phyloP scores from a whole-genome alignment of 2,797 vertebrate species.

The Kryptopterus vitreolus region DNA sequence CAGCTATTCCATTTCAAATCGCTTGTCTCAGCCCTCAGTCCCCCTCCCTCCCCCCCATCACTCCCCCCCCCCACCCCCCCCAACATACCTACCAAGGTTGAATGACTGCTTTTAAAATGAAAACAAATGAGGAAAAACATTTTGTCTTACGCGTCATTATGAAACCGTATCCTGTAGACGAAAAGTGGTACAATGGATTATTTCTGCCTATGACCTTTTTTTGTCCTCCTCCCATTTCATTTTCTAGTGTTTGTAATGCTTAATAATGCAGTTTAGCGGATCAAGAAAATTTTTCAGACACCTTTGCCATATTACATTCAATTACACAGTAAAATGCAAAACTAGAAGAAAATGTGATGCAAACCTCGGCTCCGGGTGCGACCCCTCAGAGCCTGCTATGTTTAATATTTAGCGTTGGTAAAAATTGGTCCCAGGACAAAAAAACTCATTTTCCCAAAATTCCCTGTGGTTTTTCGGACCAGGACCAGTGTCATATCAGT shows the following conservation, averaged over 20 bases:
- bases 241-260: constrained; percentile 40
- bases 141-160: constrained; percentile 4
- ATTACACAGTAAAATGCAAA: neutral
- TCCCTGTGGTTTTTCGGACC: too few species aligned
- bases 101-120: constrained; percentile 9
- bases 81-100: too few species aligned
- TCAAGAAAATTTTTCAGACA: constrained; percentile 35
- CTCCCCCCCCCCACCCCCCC: too few species aligned
- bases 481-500: too few species aligned
- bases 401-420: too few species aligned
- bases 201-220: neutral
- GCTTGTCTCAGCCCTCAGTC: neutral
- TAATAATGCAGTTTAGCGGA: constrained; percentile 49
- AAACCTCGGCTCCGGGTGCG: too few species aligned
- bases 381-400: too few species aligned
- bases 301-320: constrained; percentile 26
- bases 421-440: too few species aligned
- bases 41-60: too few species aligned
- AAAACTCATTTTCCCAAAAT: too few species aligned
- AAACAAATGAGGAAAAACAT: constrained; percentile 8
- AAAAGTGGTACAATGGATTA: neutral
- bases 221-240: neutral
- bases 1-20: constrained; percentile 1
- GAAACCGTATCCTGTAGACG: constrained; percentile 11
- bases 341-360: too few species aligned